These are phyloP conservation scores for Ispidina lecontei DNA, from an alignment of 2,797 vertebrate genomes.

Conservation along the genomic window DNA sequence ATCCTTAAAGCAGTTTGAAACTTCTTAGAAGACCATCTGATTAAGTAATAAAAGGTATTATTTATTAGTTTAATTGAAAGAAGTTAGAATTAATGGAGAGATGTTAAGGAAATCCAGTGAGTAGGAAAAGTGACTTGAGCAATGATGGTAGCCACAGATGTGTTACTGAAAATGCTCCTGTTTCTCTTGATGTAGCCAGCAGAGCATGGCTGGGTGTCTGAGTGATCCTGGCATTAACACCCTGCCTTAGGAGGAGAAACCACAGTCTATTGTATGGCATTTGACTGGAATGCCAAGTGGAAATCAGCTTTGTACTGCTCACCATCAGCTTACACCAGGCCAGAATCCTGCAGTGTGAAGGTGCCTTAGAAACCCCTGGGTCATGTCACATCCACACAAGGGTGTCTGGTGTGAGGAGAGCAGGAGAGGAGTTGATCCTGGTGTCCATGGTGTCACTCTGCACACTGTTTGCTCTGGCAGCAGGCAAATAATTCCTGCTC, in stretches of 20 bases:
- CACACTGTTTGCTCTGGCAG: slow-evolving; percentile 52
- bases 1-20: not conserved
- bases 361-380: not conserved
- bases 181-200: not conserved
- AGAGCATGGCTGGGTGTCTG: not conserved
- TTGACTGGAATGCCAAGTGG: not conserved
- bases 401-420: slow-evolving; percentile 59
- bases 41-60: not conserved
- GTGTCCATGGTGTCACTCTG: slow-evolving; percentile 50
- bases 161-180: not conserved
- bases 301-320: not conserved
- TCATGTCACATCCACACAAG: not conserved
- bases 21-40: not conserved
- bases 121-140: not conserved
- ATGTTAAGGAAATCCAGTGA: not conserved
- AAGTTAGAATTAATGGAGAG: not conserved
- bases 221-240: not conserved
- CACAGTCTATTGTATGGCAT: not conserved
- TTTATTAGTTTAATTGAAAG: not conserved
- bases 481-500: slow-evolving; percentile 51
- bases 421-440: slow-evolving; percentile 15
- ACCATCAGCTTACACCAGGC: not conserved
- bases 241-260: not conserved
- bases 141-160: not conserved
- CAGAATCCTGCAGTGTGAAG: not conserved